Base-by-base conservation (phyloP, 2,113 vertebrate genomes). In the Platichthys flesus region DNA sequence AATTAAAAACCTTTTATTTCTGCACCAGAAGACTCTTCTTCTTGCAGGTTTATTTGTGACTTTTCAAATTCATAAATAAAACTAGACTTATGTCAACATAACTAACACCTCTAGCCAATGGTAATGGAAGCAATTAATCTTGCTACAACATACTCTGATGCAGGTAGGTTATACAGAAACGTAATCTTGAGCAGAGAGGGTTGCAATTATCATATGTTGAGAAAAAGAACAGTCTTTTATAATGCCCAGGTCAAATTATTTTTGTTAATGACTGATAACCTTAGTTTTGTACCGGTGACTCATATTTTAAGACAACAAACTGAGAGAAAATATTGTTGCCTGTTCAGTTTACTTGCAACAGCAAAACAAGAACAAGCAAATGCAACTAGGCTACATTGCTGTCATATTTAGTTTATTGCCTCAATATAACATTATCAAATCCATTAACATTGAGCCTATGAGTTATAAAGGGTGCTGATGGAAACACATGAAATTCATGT, bases 401-500 rank as follows among this genome's bases (percentile, higher is more conserved):
- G n/a, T 60, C 64, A 28, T 26, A 64, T 55, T 74, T 47, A 49
- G 62, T 60, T 9, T 58, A 72, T 28, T 65, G 60, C 54, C 37
- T 71, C 54, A 59, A 40, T 49, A 31, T n/a, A 69, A 81, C 62
- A 84, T 73, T 58, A 85, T 84, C 81, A 79, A 86, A 75, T 55
- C 63, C 57, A 72, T 77, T 90, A 81, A 80, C 70, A 76, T 56
- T 68, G 42, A 78, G 67, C 73, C 66, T 77, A 55, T 13, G 57
- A 71, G 71, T 78, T 75, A 63, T 75, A 65, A 75, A 73, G 60
- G 79, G 24, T 69, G 65, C 70, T 86, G 87, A 86, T 81, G 77
- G 85, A 81, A 74, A 66, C 71, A 82, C 81, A 79, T 86, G 83
- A 86, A 88, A 85, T 87, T 57, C 62, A 82, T 71, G 55, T 77